Evolutionary conservation across 2,888 invertebrate species (phyloP).

Genomic region (Cephus pygmeus): DNA sequence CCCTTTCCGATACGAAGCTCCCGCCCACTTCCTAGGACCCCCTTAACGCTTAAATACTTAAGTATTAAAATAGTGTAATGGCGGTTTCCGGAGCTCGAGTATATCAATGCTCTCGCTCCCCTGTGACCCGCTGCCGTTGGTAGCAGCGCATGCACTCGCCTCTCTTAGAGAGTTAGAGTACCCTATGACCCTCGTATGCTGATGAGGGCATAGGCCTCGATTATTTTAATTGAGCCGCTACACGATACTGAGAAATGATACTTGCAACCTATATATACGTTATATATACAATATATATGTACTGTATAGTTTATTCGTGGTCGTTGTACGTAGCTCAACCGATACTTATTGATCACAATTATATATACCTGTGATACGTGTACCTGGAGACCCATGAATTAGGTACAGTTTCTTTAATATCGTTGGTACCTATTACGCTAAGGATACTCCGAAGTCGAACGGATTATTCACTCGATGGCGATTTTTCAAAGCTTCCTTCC

Average conservation of each 20-base stretch:
- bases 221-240: slow-evolving; percentile 54
- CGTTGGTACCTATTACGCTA: neutral
- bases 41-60: slow-evolving; percentile 56
- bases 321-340: neutral
- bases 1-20: slow-evolving; percentile 11
- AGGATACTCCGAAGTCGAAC: neutral
- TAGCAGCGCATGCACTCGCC: neutral
- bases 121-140: neutral
- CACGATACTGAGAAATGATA: slow-evolving; percentile 45
- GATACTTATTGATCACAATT: neutral
- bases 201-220: slow-evolving; percentile 51
- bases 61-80: slow-evolving; percentile 60
- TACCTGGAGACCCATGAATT: neutral
- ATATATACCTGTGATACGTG: neutral
- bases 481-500: neutral
- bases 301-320: neutral
- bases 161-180: slow-evolving; percentile 15
- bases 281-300: too few species aligned
- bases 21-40: slow-evolving; percentile 58
- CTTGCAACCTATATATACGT: neutral
- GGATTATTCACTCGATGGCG: neutral
- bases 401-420: neutral
- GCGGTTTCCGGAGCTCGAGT: slow-evolving; percentile 55
- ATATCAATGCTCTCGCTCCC: slow-evolving; percentile 35
- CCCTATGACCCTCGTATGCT: slow-evolving; percentile 34